phyloP scores from a whole-genome alignment of 1,140 invertebrate species.

The Neodiprion virginianus region DNA sequence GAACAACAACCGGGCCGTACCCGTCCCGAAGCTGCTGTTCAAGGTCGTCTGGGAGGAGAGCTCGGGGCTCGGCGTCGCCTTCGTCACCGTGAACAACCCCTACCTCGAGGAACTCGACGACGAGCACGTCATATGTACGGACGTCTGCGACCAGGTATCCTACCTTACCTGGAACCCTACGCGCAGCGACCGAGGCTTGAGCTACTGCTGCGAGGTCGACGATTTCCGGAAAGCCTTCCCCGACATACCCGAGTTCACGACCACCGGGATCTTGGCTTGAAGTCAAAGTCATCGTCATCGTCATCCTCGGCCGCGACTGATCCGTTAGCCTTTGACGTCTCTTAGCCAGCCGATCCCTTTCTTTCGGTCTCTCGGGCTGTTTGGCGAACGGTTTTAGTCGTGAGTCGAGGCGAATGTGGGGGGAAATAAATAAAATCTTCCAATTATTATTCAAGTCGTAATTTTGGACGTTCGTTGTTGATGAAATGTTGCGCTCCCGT shows the following conservation, averaged over 20 bases:
- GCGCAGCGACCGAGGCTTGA: conserved; percentile 19
- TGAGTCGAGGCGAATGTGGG: too few relatives aligned
- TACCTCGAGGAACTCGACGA: conserved; percentile 52
- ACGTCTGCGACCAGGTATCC: conserved; percentile 22
- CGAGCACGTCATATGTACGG: conserved; percentile 58
- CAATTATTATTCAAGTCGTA: too few relatives aligned
- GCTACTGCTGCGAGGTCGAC: conserved; percentile 35
- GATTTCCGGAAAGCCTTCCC: conserved; percentile 22
- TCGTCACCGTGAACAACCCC: conserved; percentile 71
- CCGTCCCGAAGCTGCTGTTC: conserved; percentile 66
- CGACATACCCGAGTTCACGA: conserved; percentile 9
- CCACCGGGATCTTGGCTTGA: background rate
- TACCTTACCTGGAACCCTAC: conserved; percentile 20
- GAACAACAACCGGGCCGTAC: conserved; percentile 53
- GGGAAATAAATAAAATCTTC: too few relatives aligned
- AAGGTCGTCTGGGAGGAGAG: conserved; percentile 65
- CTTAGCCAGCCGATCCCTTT: too few relatives aligned
- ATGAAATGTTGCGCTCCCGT: too few relatives aligned
- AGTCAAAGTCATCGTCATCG: background rate
- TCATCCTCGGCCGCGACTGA: background rate
- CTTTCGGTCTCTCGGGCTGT: too few relatives aligned
- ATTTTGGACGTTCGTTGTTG: too few relatives aligned
- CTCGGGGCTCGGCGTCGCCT: conserved; percentile 60
- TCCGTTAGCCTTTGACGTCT: too few relatives aligned
- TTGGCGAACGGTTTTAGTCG: too few relatives aligned